Percentiles rank a stretch among this genome's conserved stretches.
These are phyloP conservation scores for Danionella dracula DNA, from an alignment of 2,797 vertebrate species.

Conservation along the genomic window DNA sequence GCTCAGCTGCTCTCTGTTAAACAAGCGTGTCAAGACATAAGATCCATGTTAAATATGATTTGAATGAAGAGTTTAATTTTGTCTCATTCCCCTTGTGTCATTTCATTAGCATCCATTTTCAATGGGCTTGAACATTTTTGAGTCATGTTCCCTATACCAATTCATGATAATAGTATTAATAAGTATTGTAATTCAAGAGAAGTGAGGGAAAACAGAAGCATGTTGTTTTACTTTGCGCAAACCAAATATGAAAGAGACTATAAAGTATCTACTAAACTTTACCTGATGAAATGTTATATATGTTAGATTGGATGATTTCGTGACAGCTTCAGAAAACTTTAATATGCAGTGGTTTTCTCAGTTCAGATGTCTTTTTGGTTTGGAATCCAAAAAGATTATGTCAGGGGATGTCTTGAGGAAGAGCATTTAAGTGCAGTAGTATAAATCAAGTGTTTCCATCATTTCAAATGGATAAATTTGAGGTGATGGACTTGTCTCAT, in stretches of 20 bases:
- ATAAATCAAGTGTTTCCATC: not conserved
- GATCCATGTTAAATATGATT: conserved; percentile 65
- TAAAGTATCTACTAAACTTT: conserved; percentile 15
- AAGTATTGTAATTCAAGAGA: no score
- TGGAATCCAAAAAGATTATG: conserved; percentile 13
- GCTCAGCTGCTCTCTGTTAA: conserved; percentile 53
- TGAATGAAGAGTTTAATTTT: conserved; percentile 60
- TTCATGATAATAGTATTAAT: no score
- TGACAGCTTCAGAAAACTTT: not conserved
- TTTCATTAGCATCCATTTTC: conserved; percentile 3
- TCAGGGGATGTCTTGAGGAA: not conserved
- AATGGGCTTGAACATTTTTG: conserved; percentile 13
- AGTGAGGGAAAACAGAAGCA: conserved; percentile 31
- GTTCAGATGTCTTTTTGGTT: conserved; percentile 1
- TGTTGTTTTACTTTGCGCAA: conserved; percentile 30
- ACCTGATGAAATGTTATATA: conserved; percentile 4
- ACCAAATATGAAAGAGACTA: conserved; percentile 21
- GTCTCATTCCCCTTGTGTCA: conserved; percentile 45
- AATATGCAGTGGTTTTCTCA: not conserved
- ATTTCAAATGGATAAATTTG: not conserved
- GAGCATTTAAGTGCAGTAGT: conserved; percentile 1
- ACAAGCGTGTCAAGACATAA: conserved; percentile 52
- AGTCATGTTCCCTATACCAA: not conserved
- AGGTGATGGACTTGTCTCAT: conserved; percentile 1
- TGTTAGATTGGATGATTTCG: not conserved